These are phyloP conservation scores for Chloropsis hardwickii DNA, from an alignment of 2,113 vertebrate species.

Conservation along the genomic window DNA sequence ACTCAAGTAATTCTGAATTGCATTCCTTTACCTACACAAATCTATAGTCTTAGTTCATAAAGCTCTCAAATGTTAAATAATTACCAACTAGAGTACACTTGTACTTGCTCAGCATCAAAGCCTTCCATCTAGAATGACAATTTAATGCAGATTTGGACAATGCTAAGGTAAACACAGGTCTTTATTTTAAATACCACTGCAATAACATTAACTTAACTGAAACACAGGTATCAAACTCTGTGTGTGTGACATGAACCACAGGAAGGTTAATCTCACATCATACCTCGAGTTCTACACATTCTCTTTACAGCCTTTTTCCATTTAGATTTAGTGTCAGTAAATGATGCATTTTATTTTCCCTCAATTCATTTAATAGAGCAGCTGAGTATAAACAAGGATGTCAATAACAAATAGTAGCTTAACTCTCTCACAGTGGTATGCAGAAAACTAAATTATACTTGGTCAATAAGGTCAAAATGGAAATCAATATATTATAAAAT, in stretches of 20 bases:
- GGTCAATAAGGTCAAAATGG: neutral
- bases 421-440: neutral
- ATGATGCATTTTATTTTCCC: constrained; percentile 21
- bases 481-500: neutral
- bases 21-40: neutral
- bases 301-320: constrained; percentile 7
- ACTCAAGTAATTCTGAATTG: neutral
- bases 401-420: neutral
- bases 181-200: constrained; percentile 3
- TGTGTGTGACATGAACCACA: neutral
- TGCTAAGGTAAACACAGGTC: neutral
- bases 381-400: neutral
- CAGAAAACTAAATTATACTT: neutral
- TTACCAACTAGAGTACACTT: neutral
- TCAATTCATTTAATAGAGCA: neutral
- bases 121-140: neutral
- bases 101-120: neutral
- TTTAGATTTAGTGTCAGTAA: constrained; percentile 24
- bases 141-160: constrained; percentile 20
- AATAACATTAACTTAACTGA: constrained; percentile 13
- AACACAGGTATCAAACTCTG: neutral
- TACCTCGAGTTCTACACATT: neutral
- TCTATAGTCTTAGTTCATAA: constrained; percentile 1
- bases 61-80: constrained; percentile 12
- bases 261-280: neutral